These are phyloP conservation scores for Taenioides sp. DNA, from an alignment of 2,797 vertebrate species.

Conservation along the genomic window DNA sequence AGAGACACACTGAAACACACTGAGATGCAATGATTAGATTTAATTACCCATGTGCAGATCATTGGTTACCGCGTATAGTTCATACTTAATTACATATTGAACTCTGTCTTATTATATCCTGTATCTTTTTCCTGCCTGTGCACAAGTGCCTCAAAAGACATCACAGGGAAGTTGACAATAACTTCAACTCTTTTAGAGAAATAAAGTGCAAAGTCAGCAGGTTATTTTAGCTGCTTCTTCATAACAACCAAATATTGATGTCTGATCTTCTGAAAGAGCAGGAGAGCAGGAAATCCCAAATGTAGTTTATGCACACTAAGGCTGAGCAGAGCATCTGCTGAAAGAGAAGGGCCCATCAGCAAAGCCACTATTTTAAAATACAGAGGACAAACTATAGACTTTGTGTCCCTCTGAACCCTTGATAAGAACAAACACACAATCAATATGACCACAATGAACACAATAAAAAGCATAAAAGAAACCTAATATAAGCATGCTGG, in stretches of 20 bases:
- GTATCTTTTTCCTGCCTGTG: neutral
- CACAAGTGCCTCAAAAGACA: conserved; percentile 1
- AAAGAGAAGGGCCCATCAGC: too few relatives aligned
- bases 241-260: conserved; percentile 11
- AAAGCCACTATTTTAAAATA: too few relatives aligned
- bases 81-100: conserved; percentile 62
- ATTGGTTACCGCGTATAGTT: conserved; percentile 52
- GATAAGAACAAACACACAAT: neutral
- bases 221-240: conserved; percentile 25
- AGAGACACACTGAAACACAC: conserved; percentile 25
- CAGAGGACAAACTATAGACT: too few relatives aligned
- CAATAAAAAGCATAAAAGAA: neutral
- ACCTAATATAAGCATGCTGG: neutral
- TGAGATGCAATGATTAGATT: conserved; percentile 51
- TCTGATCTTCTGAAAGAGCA: conserved; percentile 26
- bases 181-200: conserved; percentile 25
- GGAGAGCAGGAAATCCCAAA: conserved; percentile 27
- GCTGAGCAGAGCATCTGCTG: neutral
- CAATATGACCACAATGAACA: neutral
- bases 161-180: neutral
- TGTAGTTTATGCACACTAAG: neutral
- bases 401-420: neutral
- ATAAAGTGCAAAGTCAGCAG: conserved; percentile 31
- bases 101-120: neutral
- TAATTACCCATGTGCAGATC: conserved; percentile 65